phyloP scores from a whole-genome alignment of 2,113 vertebrate species.

The Porphyrio hochstetteri region DNA sequence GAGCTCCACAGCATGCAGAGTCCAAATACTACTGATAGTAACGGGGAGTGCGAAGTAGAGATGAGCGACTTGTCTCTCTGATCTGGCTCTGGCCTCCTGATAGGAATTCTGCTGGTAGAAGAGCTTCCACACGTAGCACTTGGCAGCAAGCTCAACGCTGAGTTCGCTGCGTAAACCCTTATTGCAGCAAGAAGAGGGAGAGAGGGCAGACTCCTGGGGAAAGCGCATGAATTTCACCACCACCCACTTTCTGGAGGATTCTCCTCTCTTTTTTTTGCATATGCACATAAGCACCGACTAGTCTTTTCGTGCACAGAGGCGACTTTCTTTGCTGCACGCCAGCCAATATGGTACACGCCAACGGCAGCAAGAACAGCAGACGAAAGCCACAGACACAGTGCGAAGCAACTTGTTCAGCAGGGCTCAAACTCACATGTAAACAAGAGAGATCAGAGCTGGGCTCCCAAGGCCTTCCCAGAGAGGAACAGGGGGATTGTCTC shows the following conservation, averaged over 20 bases:
- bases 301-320: neutral
- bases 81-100: neutral
- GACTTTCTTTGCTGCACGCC: constrained; percentile 15
- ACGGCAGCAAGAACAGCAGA: constrained; percentile 26
- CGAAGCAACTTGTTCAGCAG: constrained; percentile 49
- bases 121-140: neutral
- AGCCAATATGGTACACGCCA: constrained; percentile 22
- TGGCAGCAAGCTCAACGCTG: constrained; percentile 30
- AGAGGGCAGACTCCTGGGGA: neutral
- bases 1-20: neutral
- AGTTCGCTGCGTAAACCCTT: constrained; percentile 36
- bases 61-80: neutral
- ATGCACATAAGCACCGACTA: neutral
- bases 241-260: neutral
- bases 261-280: neutral
- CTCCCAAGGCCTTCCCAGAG: neutral
- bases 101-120: neutral
- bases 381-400: constrained; percentile 46
- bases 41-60: neutral
- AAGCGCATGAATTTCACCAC: neutral
- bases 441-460: neutral
- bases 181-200: constrained; percentile 13
- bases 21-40: neutral
- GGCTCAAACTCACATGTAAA: neutral
- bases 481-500: neutral